A percentile compares a stretch with the other conserved stretches of the same genome.
phyloP scores from a whole-genome alignment of 2,797 vertebrate species.

The Fistularia commersonii region DNA sequence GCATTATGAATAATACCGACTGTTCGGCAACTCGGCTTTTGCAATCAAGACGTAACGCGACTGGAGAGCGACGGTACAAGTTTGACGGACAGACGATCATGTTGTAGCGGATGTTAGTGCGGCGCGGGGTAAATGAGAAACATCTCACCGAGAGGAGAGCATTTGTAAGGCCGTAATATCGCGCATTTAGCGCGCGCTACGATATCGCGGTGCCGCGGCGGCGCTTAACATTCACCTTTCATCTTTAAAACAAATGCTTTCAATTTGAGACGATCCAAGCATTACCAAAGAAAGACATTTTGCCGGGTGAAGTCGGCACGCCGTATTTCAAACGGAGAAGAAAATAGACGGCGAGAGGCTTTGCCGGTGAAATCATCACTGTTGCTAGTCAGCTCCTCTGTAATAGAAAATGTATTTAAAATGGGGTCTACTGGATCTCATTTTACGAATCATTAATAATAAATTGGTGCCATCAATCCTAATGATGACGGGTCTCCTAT shows the following conservation, averaged over 20 bases:
- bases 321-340: slow-evolving; percentile 50
- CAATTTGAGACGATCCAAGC: slow-evolving; percentile 69
- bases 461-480: slow-evolving; percentile 83
- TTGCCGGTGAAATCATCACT: slow-evolving; percentile 62
- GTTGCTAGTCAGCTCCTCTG: slow-evolving; percentile 69
- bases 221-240: slow-evolving; percentile 44
- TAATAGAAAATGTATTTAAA: slow-evolving; percentile 84
- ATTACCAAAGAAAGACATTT: slow-evolving; percentile 67
- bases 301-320: slow-evolving; percentile 31
- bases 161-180: slow-evolving; percentile 30
- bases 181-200: slow-evolving; percentile 50
- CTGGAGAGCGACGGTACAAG: no score
- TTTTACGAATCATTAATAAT: slow-evolving; percentile 87
- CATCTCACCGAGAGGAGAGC: slow-evolving; percentile 11
- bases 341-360: slow-evolving; percentile 45
- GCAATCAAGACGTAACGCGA: no score
- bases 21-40: no score
- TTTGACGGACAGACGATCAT: no score
- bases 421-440: slow-evolving; percentile 82
- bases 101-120: no score
- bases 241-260: slow-evolving; percentile 69
- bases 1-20: no score
- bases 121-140: slow-evolving; percentile 8
- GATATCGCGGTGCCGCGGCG: slow-evolving; percentile 38
- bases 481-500: slow-evolving; percentile 75